Evolutionary conservation across 2,888 invertebrate species (phyloP).

Genomic region (Seladonia tumulorum): DNA sequence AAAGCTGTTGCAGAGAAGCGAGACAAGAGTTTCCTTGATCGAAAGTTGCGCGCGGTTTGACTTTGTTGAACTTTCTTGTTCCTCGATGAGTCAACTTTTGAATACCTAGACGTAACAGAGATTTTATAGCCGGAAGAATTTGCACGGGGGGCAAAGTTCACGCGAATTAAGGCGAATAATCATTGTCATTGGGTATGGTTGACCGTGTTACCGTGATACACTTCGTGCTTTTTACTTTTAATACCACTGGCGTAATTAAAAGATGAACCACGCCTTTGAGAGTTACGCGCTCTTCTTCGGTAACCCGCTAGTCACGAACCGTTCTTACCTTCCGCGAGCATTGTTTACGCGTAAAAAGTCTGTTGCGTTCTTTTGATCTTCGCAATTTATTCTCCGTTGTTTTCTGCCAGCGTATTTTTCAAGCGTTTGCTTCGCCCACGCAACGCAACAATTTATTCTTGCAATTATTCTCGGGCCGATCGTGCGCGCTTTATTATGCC

Average conservation of each 20-base stretch:
- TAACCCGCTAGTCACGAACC: not conserved
- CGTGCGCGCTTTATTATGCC: slow-evolving; percentile 20
- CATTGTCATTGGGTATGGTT: not conserved
- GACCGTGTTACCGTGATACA: not conserved
- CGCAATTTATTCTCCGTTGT: slow-evolving; percentile 32
- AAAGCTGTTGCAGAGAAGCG: not conserved
- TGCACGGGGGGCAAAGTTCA: not conserved
- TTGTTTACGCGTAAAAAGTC: slow-evolving; percentile 25
- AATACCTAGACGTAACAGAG: not conserved
- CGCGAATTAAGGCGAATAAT: not conserved
- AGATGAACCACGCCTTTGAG: slow-evolving; percentile 24
- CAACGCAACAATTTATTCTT: slow-evolving; percentile 19
- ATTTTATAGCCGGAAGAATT: not conserved
- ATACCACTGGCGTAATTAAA: slow-evolving; percentile 14
- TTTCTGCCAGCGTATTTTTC: slow-evolving; percentile 8
- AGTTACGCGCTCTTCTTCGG: not conserved
- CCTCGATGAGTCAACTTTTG: not conserved
- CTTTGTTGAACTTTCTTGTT: not conserved
- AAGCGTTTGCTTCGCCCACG: not conserved
- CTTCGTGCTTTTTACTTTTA: not conserved
- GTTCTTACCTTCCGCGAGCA: slow-evolving; percentile 22
- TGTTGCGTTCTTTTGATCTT: slow-evolving; percentile 31
- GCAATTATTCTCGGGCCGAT: slow-evolving; percentile 37
- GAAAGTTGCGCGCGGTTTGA: not conserved
- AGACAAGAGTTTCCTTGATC: not conserved